Evolutionary conservation across 2,797 vertebrate species (phyloP).

Genomic region (Rhynchonycteris naso): DNA sequence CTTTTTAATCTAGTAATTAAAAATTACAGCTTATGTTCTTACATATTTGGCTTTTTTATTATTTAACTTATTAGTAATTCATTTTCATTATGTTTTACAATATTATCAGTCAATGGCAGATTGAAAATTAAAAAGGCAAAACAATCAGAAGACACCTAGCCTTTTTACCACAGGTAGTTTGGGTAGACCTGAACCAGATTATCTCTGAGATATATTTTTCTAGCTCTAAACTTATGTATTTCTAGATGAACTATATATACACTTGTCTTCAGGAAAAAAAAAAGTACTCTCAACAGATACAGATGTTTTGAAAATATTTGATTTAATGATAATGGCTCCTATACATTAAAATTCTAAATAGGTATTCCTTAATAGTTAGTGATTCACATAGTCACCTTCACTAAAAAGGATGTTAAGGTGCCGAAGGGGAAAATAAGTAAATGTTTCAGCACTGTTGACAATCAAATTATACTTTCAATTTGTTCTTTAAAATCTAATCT

Average conservation of each 20-base stretch:
- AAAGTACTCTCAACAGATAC: background rate
- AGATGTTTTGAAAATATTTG: background rate
- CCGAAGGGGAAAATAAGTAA: background rate
- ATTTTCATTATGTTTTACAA: background rate
- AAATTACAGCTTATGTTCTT: background rate
- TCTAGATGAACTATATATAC: background rate
- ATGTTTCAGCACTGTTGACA: constrained; percentile 32
- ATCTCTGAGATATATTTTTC: background rate
- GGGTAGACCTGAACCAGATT: background rate
- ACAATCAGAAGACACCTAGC: too few species aligned
- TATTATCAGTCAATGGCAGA: background rate
- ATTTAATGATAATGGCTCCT: constrained; percentile 14
- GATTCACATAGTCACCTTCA: constrained; percentile 31
- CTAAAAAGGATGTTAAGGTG: background rate
- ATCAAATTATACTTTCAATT: constrained; percentile 63
- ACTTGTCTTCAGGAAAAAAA: background rate
- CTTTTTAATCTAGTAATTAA: background rate
- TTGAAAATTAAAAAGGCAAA: background rate
- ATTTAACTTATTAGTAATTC: constrained; percentile 1
- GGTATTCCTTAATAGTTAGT: background rate
- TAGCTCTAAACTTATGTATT: background rate
- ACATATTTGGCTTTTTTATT: background rate
- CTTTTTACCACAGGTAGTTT: background rate
- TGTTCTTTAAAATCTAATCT: constrained; percentile 55
- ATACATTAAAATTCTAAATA: constrained; percentile 57